Conservation (phyloP, 2,888 invertebrate genomes). For the Trichacis sp. region DNA sequence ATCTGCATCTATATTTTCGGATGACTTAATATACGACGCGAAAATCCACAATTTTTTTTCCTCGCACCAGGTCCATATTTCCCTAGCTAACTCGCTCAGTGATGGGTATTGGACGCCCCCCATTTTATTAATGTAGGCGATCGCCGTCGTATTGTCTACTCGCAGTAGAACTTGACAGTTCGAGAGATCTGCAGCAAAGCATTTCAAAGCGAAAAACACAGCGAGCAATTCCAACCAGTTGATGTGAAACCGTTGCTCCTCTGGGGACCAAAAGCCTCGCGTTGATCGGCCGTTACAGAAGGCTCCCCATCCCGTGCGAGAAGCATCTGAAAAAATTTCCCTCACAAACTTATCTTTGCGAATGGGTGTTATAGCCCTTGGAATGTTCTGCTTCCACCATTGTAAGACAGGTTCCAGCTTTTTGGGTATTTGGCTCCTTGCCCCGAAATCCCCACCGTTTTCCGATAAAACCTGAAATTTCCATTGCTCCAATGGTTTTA, state of each 20-base stretch:
- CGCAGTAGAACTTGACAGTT: slow-evolving; percentile 36
- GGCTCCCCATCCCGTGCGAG: slow-evolving; percentile 33
- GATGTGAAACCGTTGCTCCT: slow-evolving; percentile 30
- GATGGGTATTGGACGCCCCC: slow-evolving; percentile 42
- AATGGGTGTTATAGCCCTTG: slow-evolving; percentile 11
- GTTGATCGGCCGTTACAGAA: slow-evolving; percentile 12
- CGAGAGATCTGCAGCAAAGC: slow-evolving; percentile 30
- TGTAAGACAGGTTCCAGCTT: not conserved
- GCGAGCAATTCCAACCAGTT: too few species aligned
- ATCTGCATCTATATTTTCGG: slow-evolving; percentile 32
- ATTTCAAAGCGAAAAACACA: too few species aligned
- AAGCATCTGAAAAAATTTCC: slow-evolving; percentile 35
- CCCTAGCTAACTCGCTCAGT: slow-evolving; percentile 29
- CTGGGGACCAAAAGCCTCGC: slow-evolving; percentile 25
- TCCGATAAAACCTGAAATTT: not conserved
- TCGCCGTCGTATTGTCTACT: slow-evolving; percentile 44
- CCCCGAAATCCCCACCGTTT: not conserved
- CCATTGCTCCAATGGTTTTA: not conserved
- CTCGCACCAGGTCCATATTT: slow-evolving; percentile 38
- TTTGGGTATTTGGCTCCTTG: not conserved
- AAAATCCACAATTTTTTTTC: slow-evolving; percentile 29
- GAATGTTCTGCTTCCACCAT: slow-evolving; percentile 25
- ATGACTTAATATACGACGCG: slow-evolving; percentile 29
- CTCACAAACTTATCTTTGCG: slow-evolving; percentile 8
- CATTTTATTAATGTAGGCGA: too few species aligned